These are phyloP conservation scores for Kryptolebias ocellatus DNA, from an alignment of 2,797 vertebrate species.

Conservation along the genomic window DNA sequence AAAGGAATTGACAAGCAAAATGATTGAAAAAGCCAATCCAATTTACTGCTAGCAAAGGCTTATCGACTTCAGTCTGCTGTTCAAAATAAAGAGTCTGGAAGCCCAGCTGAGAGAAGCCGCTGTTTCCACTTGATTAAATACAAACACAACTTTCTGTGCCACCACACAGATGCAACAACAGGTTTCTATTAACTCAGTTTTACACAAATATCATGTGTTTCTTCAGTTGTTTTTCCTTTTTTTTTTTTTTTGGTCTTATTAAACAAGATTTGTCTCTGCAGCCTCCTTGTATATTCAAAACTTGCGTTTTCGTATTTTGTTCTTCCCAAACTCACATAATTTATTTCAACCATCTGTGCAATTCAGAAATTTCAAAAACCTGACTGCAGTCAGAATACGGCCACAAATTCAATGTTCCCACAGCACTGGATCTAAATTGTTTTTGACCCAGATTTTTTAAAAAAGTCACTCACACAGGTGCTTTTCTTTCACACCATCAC, in stretches of 20 bases:
- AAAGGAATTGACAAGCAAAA: conserved; percentile 59
- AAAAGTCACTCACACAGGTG: conserved; percentile 19
- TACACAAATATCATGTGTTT: conserved; percentile 14
- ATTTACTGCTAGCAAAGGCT: conserved; percentile 61
- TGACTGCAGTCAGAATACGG: background rate
- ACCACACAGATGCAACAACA: conserved; percentile 11
- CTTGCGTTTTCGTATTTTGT: background rate
- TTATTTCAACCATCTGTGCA: conserved; percentile 7
- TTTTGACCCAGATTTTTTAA: conserved; percentile 47
- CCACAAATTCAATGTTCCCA: conserved; percentile 20
- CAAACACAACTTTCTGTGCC: conserved; percentile 45
- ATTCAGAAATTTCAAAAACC: conserved; percentile 8
- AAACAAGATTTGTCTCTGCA: conserved; percentile 4
- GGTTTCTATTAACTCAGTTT: conserved; percentile 19
- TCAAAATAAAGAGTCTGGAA: conserved; percentile 47
- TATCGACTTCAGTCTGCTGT: conserved; percentile 60
- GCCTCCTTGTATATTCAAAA: conserved; percentile 10
- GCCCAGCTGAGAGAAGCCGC: conserved; percentile 35
- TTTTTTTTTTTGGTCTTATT: background rate
- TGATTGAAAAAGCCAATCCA: conserved; percentile 69
- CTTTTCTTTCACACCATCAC: conserved; percentile 20
- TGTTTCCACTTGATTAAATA: conserved; percentile 51
- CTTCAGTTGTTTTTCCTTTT: conserved; percentile 16
- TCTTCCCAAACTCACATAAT: conserved; percentile 2
- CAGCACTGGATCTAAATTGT: conserved; percentile 31